A percentile compares a stretch with the other conserved stretches of the same genome.
phyloP scores from a whole-genome alignment of 2,113 vertebrate species.

The Bufo gargarizans region DNA sequence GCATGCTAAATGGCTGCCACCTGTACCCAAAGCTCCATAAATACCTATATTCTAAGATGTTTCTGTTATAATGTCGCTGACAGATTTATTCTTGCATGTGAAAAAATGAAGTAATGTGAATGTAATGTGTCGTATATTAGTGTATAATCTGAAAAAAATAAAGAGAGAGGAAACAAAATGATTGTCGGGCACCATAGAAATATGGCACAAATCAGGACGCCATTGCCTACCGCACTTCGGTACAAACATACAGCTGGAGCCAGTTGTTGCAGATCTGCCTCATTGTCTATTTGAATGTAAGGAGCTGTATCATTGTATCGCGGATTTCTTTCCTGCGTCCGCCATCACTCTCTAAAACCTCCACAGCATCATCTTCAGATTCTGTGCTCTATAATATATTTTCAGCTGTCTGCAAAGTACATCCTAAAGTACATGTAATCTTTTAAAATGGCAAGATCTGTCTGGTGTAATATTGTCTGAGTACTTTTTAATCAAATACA shows the following conservation, averaged over 20 bases:
- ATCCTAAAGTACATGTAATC: slow-evolving; percentile 25
- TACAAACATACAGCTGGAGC: not conserved
- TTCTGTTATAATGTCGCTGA: no score
- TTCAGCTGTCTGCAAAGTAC: slow-evolving; percentile 9
- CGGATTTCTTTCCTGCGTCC: not conserved
- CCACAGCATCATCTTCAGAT: not conserved
- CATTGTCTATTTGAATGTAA: not conserved
- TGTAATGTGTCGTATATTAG: not conserved
- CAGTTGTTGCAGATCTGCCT: not conserved
- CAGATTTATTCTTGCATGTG: no score
- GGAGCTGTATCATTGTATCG: not conserved
- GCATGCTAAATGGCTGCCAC: no score
- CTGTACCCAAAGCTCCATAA: no score
- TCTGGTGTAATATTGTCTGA: slow-evolving; percentile 30
- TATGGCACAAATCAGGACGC: not conserved
- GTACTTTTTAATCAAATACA: slow-evolving; percentile 26
- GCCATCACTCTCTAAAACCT: not conserved
- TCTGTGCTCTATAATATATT: slow-evolving; percentile 3
- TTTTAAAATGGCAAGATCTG: slow-evolving; percentile 30
- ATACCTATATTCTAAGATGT: no score
- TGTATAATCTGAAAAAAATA: not conserved
- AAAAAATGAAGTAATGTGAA: no score
- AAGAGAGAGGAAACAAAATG: not conserved
- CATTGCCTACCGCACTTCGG: not conserved
- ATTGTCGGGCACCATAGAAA: not conserved